Conservation (phyloP, 2,797 vertebrate genomes). For the Lithobates pipiens region DNA sequence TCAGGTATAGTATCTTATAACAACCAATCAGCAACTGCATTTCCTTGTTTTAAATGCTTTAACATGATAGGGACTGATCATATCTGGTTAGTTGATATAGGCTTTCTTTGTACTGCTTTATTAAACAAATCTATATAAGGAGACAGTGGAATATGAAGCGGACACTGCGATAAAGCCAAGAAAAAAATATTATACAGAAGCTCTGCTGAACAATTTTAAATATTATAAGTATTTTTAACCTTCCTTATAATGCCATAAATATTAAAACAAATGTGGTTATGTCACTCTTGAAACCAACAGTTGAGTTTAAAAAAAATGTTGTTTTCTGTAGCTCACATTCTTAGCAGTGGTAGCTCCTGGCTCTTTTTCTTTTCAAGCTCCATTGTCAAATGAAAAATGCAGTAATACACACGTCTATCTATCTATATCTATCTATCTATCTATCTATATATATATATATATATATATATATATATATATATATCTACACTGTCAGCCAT, state of each 20-base stretch:
- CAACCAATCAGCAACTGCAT: no score
- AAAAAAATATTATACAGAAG: neutral
- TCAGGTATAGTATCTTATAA: neutral
- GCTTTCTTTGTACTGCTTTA: neutral
- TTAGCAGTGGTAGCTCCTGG: neutral
- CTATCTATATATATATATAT: neutral
- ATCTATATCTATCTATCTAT: neutral
- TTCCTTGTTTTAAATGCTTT: neutral
- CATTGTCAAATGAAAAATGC: neutral
- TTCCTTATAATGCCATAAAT: neutral
- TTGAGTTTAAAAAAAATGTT: neutral
- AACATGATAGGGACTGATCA: no score
- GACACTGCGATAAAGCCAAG: no score
- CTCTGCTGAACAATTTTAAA: neutral
- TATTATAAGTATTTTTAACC: neutral
- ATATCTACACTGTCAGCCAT: no score
- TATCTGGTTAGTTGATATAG: neutral
- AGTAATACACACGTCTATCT: neutral
- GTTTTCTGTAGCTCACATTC: neutral
- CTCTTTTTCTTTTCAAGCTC: neutral
- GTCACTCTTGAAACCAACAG: neutral
- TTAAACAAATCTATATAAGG: neutral
- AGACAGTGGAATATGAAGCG: no score
- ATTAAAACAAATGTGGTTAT: neutral
- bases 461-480: no score